Conservation (phyloP, 2,888 invertebrate species). For the Fissipunctia ypsillon region DNA sequence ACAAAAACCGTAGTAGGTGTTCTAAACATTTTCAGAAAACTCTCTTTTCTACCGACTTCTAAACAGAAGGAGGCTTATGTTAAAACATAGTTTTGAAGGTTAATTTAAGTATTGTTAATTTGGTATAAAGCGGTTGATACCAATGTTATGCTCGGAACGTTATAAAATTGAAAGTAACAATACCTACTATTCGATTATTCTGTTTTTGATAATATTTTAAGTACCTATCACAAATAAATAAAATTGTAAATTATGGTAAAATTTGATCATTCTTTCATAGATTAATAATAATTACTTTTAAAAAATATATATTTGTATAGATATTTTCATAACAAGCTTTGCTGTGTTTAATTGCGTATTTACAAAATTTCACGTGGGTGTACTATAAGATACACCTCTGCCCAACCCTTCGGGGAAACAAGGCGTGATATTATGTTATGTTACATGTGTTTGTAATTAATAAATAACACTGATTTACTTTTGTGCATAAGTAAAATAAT, state of each 20-base stretch:
- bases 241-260: neutral
- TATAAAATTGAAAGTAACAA: neutral
- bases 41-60: neutral
- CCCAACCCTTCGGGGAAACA: too few relatives aligned
- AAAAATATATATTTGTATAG: neutral
- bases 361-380: neutral
- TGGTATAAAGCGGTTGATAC: neutral
- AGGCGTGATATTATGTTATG: too few relatives aligned
- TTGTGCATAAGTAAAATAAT: neutral
- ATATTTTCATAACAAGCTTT: neutral
- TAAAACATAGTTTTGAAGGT: neutral
- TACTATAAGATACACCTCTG: too few relatives aligned
- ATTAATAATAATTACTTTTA: neutral
- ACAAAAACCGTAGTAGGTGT: conserved; percentile 44
- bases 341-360: neutral
- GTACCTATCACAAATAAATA: neutral
- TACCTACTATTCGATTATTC: too few relatives aligned
- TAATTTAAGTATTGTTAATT: too few relatives aligned
- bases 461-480: neutral
- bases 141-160: neutral
- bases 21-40: conserved; percentile 75
- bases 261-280: neutral
- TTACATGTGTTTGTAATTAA: neutral
- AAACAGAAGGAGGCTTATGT: neutral
- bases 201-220: neutral